These are phyloP conservation scores for Glaucomys volans DNA, from an alignment of 2,113 vertebrate genomes.

Conservation along the genomic window DNA sequence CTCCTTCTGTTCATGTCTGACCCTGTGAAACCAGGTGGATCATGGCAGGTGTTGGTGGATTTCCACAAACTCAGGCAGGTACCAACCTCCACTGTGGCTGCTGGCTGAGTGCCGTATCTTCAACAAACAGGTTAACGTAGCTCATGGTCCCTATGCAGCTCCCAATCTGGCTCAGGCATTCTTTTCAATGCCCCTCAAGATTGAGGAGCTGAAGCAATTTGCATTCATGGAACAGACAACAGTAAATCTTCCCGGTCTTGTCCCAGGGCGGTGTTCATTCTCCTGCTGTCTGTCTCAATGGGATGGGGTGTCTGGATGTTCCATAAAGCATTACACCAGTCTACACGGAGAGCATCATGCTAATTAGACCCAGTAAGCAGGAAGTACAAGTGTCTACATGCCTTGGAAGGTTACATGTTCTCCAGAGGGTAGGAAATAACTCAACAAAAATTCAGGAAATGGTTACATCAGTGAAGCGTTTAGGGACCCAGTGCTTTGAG, in stretches of 20 bases:
- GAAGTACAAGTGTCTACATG: background rate
- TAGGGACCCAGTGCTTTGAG: background rate
- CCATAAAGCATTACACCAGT: accelerated
- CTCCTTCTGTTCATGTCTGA: background rate
- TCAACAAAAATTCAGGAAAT: too few species aligned
- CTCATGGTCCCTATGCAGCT: accelerated
- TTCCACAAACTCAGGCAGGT: background rate
- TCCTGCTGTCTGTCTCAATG: background rate
- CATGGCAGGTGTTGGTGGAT: background rate
- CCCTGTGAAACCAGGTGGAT: background rate
- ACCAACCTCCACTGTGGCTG: background rate
- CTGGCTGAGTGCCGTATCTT: background rate
- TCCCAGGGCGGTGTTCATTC: background rate
- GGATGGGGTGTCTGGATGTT: background rate
- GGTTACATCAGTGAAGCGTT: background rate
- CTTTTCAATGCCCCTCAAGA: background rate
- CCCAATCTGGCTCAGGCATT: background rate
- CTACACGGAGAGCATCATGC: background rate
- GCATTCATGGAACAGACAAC: background rate
- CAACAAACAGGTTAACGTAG: background rate
- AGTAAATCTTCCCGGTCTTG: background rate
- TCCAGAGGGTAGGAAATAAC: background rate
- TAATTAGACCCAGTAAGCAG: background rate
- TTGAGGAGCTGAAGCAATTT: background rate
- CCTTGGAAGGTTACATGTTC: background rate